Percentiles rank a stretch among this genome's conserved stretches.
Conservation (phyloP, 2,888 invertebrate species). For the Melinaea menophilus region DNA sequence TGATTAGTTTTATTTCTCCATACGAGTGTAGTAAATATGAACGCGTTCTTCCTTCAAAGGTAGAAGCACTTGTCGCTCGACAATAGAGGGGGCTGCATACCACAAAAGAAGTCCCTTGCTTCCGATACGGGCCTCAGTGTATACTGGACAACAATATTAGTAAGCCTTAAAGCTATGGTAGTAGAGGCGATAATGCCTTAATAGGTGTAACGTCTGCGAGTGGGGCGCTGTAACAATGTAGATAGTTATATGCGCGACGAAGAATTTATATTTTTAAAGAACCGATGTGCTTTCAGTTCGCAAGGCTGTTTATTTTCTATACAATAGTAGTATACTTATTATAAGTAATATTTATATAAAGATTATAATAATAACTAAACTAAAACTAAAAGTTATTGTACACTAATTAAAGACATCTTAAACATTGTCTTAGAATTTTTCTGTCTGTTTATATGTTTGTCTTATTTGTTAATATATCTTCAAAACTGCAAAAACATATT, state of each 20-base stretch:
- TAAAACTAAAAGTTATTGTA: no score
- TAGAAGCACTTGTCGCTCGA: conserved; percentile 54
- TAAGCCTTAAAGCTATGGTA: conserved; percentile 1
- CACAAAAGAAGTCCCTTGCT: conserved; percentile 44
- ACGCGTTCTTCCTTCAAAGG: conserved; percentile 41
- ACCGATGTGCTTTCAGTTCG: conserved; percentile 1
- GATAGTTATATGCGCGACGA: conserved; percentile 4
- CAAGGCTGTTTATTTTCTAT: no score
- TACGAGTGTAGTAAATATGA: conserved; percentile 24
- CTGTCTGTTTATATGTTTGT: no score
- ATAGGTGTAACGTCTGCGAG: conserved; percentile 5
- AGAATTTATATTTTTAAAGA: conserved; percentile 9
- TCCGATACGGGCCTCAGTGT: conserved; percentile 36
- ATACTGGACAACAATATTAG: conserved; percentile 13
- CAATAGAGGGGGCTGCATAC: conserved; percentile 47
- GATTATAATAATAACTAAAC: no score
- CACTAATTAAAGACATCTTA: no score
- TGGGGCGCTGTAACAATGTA: conserved; percentile 15
- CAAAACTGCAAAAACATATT: no score
- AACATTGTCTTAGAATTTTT: no score
- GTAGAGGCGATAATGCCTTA: conserved; percentile 11
- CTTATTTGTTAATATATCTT: no score
- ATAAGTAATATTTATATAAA: no score
- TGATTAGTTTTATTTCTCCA: conserved; percentile 6
- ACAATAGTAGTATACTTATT: no score